These are phyloP conservation scores for Nyctereutes procyonoides DNA, from an alignment of 2,113 vertebrate genomes.

Conservation along the genomic window DNA sequence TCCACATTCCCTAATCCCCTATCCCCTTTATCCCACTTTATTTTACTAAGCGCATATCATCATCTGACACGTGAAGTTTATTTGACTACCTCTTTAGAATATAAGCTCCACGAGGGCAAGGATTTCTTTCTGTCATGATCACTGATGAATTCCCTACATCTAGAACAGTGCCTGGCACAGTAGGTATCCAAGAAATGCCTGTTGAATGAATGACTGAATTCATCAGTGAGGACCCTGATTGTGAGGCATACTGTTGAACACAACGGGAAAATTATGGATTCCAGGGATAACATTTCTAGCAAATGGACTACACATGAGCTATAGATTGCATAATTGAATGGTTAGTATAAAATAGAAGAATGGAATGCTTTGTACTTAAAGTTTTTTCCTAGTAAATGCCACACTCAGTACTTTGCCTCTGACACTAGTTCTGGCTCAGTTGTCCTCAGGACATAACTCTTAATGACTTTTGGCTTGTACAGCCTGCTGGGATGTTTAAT, in stretches of 20 bases:
- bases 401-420: background rate
- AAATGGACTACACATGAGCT: fast-evolving
- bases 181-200: background rate
- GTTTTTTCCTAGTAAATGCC: background rate
- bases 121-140: background rate
- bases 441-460: background rate
- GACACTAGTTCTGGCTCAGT: background rate
- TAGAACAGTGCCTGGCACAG: background rate
- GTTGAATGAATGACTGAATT: background rate
- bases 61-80: background rate
- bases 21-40: background rate
- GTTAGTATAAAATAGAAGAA: background rate
- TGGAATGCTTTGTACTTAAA: background rate
- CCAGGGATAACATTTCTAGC: background rate
- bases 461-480: background rate
- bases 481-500: background rate
- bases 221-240: background rate
- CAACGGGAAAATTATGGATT: background rate
- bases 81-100: background rate
- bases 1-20: background rate
- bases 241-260: background rate
- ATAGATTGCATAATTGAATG: background rate
- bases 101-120: background rate
- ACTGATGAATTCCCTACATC: background rate
- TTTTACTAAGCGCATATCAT: background rate